Evolutionary conservation across 2,797 vertebrate species (phyloP).

Genomic region (Chaunax sp.): DNA sequence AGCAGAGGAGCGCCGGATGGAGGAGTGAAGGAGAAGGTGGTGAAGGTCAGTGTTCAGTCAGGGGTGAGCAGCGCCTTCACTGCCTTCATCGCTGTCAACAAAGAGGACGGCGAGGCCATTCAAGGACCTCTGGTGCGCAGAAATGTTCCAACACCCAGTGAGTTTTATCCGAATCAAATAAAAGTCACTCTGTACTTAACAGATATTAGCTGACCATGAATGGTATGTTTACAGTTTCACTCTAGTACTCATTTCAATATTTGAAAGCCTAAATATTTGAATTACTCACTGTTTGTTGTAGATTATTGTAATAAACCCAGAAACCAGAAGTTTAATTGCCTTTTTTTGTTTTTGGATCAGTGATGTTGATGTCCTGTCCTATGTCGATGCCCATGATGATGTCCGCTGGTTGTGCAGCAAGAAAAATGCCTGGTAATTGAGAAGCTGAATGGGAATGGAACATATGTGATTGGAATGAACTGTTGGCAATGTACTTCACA

Average conservation of each 20-base stretch:
- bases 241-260: too few relatives aligned
- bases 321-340: too few relatives aligned
- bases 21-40: slow-evolving; percentile 69
- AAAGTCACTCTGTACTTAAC: neutral
- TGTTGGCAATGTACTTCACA: too few relatives aligned
- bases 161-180: slow-evolving; percentile 22
- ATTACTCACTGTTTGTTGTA: too few relatives aligned
- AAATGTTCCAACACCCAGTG: slow-evolving; percentile 57
- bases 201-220: too few relatives aligned
- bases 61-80: slow-evolving; percentile 86
- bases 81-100: slow-evolving; percentile 83
- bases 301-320: too few relatives aligned
- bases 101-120: slow-evolving; percentile 59
- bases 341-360: too few relatives aligned
- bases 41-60: slow-evolving; percentile 83
- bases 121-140: slow-evolving; percentile 73
- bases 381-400: too few relatives aligned
- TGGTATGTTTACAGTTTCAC: too few relatives aligned
- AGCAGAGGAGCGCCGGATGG: slow-evolving; percentile 1
- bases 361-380: too few relatives aligned
- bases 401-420: too few relatives aligned
- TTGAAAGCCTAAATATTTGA: too few relatives aligned
- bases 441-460: neutral
- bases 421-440: neutral
- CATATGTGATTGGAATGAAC: neutral